Conservation (phyloP, 2,113 vertebrate species). For the Barnardius zonarius region DNA sequence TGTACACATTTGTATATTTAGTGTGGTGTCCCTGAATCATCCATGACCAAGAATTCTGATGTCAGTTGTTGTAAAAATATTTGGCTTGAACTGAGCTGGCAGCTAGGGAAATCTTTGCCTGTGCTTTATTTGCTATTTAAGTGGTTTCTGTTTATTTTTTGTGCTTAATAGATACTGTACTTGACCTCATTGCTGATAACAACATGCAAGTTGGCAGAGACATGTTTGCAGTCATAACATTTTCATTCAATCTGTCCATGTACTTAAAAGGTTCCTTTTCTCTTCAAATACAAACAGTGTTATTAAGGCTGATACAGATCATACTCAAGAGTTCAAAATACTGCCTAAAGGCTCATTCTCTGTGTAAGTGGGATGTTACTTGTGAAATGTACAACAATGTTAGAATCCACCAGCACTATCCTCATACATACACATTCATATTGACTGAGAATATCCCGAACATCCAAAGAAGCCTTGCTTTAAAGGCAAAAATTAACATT, state of each 20-base stretch:
- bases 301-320: neutral
- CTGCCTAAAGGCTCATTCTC: neutral
- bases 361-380: neutral
- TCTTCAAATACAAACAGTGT: neutral
- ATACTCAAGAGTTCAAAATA: neutral
- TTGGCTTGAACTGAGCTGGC: neutral
- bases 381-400: neutral
- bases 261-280: neutral
- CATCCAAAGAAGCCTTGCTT: neutral
- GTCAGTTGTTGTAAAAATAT: constrained; percentile 11
- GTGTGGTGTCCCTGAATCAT: neutral
- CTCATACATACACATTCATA: neutral
- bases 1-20: neutral
- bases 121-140: constrained; percentile 1
- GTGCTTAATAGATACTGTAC: neutral
- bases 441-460: neutral
- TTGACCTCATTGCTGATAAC: neutral
- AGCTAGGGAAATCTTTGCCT: neutral
- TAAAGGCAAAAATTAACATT: neutral
- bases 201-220: neutral
- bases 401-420: neutral
- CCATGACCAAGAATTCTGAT: neutral
- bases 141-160: neutral
- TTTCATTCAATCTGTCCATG: neutral
- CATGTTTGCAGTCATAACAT: neutral